Conservation (phyloP, 2,888 invertebrate species). For the Clanis bilineata region DNA sequence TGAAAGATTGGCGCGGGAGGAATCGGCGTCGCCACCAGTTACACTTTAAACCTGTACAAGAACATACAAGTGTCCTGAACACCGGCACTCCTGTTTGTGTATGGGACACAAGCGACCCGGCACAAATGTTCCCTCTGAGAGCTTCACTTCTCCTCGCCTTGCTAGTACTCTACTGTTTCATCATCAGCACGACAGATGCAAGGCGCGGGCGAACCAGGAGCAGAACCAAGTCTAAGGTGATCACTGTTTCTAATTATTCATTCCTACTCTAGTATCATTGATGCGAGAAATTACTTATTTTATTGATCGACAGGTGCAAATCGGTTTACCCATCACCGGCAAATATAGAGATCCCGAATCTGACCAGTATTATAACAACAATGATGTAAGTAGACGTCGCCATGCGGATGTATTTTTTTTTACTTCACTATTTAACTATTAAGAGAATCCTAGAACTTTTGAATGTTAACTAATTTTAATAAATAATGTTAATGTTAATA, state of each 20-base stretch:
- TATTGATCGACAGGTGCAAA: conserved; percentile 84
- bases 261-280: background rate
- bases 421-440: background rate
- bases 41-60: conserved; percentile 47
- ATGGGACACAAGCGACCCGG: conserved; percentile 19
- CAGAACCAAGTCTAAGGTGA: conserved; percentile 89
- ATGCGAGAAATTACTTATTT: background rate
- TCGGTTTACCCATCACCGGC: conserved; percentile 93
- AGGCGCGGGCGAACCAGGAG: conserved; percentile 87
- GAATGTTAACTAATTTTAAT: no score
- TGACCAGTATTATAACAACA: conserved; percentile 94
- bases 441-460: no score
- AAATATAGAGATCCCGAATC: conserved; percentile 95
- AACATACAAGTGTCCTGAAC: conserved; percentile 35
- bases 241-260: background rate
- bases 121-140: conserved; percentile 54
- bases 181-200: conserved; percentile 62
- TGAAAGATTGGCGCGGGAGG: conserved; percentile 67
- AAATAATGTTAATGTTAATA: no score
- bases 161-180: conserved; percentile 47
- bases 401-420: background rate
- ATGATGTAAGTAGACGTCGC: conserved; percentile 85
- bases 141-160: conserved; percentile 43
- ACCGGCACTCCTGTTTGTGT: conserved; percentile 19
- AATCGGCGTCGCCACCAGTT: conserved; percentile 53